These are phyloP conservation scores for Epizoanthus illoricatus DNA, from an alignment of 92 coral and sea anemone species.

Conservation along the genomic window DNA sequence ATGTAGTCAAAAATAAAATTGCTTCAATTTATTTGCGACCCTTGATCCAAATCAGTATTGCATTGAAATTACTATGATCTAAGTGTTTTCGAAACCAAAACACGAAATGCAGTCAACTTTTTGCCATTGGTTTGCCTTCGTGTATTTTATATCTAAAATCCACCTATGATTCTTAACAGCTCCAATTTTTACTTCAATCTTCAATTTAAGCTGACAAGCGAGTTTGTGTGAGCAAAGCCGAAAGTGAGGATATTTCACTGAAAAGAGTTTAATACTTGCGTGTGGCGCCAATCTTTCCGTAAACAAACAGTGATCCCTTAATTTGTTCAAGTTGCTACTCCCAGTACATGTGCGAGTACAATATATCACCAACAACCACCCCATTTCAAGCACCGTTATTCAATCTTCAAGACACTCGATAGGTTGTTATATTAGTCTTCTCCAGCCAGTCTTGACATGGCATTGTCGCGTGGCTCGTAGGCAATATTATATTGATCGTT, in stretches of 20 bases:
- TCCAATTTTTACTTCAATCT: neutral
- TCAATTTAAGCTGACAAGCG: neutral
- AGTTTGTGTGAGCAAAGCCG: neutral
- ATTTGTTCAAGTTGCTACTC: neutral
- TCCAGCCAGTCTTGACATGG: neutral
- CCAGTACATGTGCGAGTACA: conserved; percentile 11
- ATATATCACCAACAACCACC: conserved; percentile 16
- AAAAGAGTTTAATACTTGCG: neutral
- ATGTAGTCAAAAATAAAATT: conserved; percentile 22
- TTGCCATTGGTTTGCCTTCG: neutral
- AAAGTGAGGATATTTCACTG: no score
- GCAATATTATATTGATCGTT: conserved; percentile 26
- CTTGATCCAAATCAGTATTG: conserved; percentile 38
- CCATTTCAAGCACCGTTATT: conserved; percentile 29
- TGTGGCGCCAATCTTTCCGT: conserved; percentile 26
- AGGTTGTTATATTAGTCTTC: conserved; percentile 4
- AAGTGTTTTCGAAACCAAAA: neutral
- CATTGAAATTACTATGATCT: conserved; percentile 9
- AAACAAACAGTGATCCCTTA: conserved; percentile 24
- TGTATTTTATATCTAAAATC: neutral
- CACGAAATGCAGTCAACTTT: conserved; percentile 11
- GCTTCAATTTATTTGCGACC: conserved; percentile 1
- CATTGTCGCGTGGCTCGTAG: conserved; percentile 35
- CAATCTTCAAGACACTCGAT: conserved; percentile 4
- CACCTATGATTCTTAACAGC: neutral